phyloP scores from a whole-genome alignment of 1,140 invertebrate species.

The Philaenus spumarius region DNA sequence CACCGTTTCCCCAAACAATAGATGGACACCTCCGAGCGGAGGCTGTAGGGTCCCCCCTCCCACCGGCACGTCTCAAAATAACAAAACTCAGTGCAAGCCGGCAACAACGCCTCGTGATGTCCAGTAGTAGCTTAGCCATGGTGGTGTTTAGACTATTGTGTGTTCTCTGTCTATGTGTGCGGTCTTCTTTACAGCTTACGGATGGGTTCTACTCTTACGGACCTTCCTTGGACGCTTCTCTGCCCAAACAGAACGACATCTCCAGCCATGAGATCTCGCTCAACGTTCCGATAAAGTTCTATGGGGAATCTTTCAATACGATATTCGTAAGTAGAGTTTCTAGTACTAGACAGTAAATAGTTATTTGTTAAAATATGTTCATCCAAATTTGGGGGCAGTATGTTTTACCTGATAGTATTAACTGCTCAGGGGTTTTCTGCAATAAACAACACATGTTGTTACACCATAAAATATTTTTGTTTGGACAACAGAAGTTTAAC shows the following conservation, averaged over 20 bases:
- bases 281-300: constrained; percentile 60
- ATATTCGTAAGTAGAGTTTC: constrained; percentile 67
- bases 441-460: not conserved
- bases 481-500: no score
- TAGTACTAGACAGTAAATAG: no score
- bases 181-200: not conserved
- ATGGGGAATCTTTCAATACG: constrained; percentile 57
- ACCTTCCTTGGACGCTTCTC: constrained; percentile 15
- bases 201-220: constrained; percentile 26
- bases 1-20: no score
- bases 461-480: not conserved
- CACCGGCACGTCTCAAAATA: no score
- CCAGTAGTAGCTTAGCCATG: no score
- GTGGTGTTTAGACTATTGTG: not conserved
- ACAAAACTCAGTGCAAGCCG: no score
- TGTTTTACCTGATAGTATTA: not conserved
- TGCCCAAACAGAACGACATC: constrained; percentile 36
- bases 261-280: constrained; percentile 44
- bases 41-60: no score
- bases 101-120: no score
- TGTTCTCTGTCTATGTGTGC: not conserved
- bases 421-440: not conserved
- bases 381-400: constrained; percentile 19
- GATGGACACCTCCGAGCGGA: no score
- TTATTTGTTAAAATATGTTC: no score